Base-by-base conservation (phyloP, 2,113 vertebrate species). In the Gila orcuttii region DNA sequence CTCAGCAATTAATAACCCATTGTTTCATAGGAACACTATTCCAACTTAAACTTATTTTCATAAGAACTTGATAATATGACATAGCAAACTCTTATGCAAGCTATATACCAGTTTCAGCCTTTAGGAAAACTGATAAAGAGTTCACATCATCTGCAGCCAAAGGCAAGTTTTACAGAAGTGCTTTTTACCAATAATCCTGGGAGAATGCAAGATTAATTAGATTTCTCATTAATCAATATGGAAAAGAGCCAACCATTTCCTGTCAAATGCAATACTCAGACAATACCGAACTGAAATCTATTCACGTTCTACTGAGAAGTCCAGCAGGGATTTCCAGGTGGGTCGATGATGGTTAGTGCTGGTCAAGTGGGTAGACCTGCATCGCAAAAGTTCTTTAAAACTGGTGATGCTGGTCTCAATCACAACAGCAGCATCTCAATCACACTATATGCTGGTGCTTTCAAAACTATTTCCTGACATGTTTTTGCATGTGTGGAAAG, bases 221-320 rank as follows among this genome's bases (percentile, higher is more conserved):
- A 89, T 90, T 87, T 88, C 91, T 86, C 71, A 81, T 89, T 92
- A 92, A 95, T 93, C 89, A 93, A 93, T 93, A 86, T 88, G 90
- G 89, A 90, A 89, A 89, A 91, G 82, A 68, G 82, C 74, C 86
- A 86, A 84, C 84, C 89, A 86, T 87, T 90, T 92, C 89, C 87
- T 68, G 89, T 91, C 89, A 90, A 90, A 93, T 91, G 87, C 88
- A 88, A 90, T 91, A 88, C 85, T 85, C 88, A 87, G 86, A 83
- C 89, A 88, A 89, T 86, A 85, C 86, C 79, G 87, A 89, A 87
- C 89, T 82, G 59, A 91, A 86, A 91, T 92, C 76, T 85, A 76
- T 75, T 75, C 6, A n/a, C 42, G 47, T 47, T 42, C 42, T 74
- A 25, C 71, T 28, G 73, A 28, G 42, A 47, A 75, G 12, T 75